phyloP scores from a whole-genome alignment of 2,797 vertebrate genomes.

The Lepus oiostolus region DNA sequence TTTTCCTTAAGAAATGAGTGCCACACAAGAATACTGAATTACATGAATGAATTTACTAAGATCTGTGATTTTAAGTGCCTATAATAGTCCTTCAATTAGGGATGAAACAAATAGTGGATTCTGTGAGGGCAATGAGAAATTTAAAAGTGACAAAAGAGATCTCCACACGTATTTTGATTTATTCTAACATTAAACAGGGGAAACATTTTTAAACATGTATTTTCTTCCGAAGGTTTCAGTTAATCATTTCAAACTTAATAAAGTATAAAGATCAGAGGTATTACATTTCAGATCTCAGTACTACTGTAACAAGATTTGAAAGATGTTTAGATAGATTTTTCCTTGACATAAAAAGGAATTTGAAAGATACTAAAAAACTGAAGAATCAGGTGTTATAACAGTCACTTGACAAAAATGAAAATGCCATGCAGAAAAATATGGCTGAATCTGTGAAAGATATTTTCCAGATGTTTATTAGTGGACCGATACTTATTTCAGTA shows the following conservation, averaged over 20 bases:
- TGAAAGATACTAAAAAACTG: neutral
- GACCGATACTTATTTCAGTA: neutral
- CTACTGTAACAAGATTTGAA: slow-evolving; percentile 35
- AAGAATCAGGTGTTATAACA: neutral
- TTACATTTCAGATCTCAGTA: neutral
- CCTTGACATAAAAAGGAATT: slow-evolving; percentile 32
- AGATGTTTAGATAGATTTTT: neutral
- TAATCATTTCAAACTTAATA: slow-evolving; percentile 50
- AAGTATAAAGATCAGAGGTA: slow-evolving; percentile 24
- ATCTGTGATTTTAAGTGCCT: neutral
- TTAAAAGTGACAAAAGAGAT: slow-evolving; percentile 20
- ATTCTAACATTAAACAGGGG: neutral
- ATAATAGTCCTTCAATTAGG: slow-evolving; percentile 20
- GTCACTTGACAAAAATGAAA: slow-evolving; percentile 43
- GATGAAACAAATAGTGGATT: neutral
- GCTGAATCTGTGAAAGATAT: slow-evolving; percentile 12
- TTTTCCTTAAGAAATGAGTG: slow-evolving; percentile 6
- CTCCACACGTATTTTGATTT: neutral
- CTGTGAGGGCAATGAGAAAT: slow-evolving; percentile 47
- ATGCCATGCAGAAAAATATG: neutral
- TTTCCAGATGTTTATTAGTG: slow-evolving; percentile 31
- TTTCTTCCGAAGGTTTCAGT: slow-evolving; percentile 46
- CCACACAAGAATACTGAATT: slow-evolving; percentile 53
- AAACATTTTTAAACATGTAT: slow-evolving; percentile 47
- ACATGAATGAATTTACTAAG: neutral